These are phyloP conservation scores for Thalassarche chlororhynchos DNA, from an alignment of 2,113 vertebrate species.

Conservation along the genomic window DNA sequence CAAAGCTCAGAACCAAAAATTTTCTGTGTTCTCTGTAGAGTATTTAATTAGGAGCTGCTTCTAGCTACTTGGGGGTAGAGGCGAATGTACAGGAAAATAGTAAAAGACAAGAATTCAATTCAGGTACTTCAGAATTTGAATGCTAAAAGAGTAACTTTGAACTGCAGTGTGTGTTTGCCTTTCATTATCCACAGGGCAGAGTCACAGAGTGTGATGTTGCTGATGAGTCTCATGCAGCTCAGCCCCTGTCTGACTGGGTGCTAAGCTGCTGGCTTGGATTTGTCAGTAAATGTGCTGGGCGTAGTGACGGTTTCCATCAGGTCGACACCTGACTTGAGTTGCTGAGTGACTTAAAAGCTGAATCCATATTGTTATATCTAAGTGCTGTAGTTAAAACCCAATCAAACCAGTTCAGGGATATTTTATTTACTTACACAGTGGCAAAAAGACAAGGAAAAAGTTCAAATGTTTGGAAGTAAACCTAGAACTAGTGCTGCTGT, in stretches of 20 bases:
- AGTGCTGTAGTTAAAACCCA: background rate
- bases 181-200: background rate
- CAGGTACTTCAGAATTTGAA: background rate
- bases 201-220: background rate
- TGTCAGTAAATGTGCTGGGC: rapidly evolving
- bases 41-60: background rate
- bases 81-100: background rate
- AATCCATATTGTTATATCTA: background rate
- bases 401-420: background rate
- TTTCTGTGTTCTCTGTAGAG: background rate
- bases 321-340: background rate
- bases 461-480: background rate
- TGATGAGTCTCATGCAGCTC: background rate
- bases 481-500: background rate
- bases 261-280: background rate
- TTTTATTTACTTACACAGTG: background rate
- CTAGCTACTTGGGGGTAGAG: background rate
- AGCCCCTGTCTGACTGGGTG: background rate
- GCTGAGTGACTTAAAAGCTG: background rate
- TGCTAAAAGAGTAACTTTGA: background rate
- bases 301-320: background rate
- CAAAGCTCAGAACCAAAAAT: background rate
- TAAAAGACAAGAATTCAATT: background rate
- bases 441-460: background rate
- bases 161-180: background rate